Conservation (phyloP, 2,888 invertebrate species). For the Helobdella robusta region DNA sequence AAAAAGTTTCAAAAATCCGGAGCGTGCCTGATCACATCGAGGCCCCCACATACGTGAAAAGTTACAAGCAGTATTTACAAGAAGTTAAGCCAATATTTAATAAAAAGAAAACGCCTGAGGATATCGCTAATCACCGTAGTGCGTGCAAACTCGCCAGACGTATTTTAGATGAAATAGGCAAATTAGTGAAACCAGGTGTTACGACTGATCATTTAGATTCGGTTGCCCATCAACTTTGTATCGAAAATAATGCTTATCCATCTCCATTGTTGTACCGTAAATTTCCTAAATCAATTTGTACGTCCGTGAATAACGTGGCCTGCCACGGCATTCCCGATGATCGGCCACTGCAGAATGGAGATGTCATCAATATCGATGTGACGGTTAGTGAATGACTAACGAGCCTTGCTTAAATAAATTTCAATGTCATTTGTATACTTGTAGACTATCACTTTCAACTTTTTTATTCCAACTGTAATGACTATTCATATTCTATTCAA, state of each 20-base stretch:
- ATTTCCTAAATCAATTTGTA: constrained; percentile 96
- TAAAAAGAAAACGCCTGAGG: constrained; percentile 10
- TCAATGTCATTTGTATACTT: background rate
- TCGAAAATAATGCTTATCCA: constrained; percentile 81
- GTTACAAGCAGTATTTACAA: background rate
- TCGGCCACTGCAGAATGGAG: constrained; percentile 80
- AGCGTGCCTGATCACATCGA: constrained; percentile 5
- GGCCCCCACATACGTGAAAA: constrained; percentile 6
- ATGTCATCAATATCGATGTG: constrained; percentile 70
- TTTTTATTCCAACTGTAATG: too few species aligned
- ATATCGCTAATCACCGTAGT: background rate
- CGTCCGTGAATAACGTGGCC: constrained; percentile 58
- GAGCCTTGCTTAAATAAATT: background rate
- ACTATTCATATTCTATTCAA: too few species aligned
- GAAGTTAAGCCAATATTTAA: background rate
- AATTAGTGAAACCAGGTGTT: constrained; percentile 66
- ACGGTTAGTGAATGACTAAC: constrained; percentile 29
- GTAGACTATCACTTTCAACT: background rate
- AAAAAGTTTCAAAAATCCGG: background rate
- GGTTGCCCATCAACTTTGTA: constrained; percentile 54
- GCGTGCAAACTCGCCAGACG: constrained; percentile 3
- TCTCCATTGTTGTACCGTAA: constrained; percentile 94
- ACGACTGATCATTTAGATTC: constrained; percentile 95
- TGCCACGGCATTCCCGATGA: constrained; percentile 88
- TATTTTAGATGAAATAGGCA: constrained; percentile 69